phyloP scores from a whole-genome alignment of 2,113 vertebrate species.

The Corvus moneduloides region DNA sequence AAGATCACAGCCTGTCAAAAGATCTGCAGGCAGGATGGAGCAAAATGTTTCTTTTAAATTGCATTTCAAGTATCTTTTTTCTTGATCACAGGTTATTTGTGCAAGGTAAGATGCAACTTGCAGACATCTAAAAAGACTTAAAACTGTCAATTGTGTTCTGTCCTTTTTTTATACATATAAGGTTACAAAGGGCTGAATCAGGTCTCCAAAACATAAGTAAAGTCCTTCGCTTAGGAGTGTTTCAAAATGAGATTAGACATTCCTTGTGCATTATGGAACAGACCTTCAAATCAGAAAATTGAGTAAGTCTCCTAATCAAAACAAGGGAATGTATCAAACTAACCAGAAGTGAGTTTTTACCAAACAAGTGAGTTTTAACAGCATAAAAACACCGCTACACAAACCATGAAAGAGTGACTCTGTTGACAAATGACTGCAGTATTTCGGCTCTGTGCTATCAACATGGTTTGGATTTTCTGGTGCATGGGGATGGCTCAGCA shows the following conservation, averaged over 20 bases:
- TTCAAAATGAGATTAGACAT: not conserved
- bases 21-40: not conserved
- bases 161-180: not conserved
- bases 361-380: not conserved
- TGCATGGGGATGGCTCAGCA: not conserved
- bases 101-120: not conserved
- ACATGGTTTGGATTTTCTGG: not conserved
- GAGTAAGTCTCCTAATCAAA: not conserved
- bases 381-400: not conserved
- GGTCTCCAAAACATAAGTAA: not conserved
- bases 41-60: not conserved
- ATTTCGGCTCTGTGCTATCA: not conserved
- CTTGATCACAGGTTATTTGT: not conserved
- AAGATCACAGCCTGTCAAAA: not conserved
- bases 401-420: accelerated
- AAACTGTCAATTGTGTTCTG: not conserved
- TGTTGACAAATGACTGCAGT: accelerated
- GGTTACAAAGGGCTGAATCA: not conserved
- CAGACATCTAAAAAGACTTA: not conserved
- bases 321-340: not conserved
- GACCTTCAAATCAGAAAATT: not conserved
- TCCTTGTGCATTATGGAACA: not conserved
- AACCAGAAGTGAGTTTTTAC: not conserved
- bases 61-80: not conserved
- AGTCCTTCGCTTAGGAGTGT: not conserved